Conservation (phyloP, 1,140 invertebrate species). For the Stratiolaelaps scimitus region DNA sequence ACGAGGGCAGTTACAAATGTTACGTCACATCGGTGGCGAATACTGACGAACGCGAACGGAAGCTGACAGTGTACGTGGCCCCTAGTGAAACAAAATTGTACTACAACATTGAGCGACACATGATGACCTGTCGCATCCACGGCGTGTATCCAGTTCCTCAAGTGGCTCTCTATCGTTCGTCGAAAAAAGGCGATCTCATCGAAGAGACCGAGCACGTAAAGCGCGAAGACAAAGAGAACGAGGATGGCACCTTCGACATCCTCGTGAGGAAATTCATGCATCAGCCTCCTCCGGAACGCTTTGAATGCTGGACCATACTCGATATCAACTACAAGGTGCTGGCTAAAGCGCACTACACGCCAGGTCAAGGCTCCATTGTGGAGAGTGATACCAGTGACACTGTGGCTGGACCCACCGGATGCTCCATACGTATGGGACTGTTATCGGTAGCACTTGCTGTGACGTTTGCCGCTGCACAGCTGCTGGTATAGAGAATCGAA, state of each 20-base stretch:
- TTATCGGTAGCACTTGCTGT: too few species aligned
- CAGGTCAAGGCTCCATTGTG: neutral
- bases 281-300: neutral
- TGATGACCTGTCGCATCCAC: conserved; percentile 21
- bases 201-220: conserved; percentile 16
- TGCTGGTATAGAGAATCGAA: too few species aligned
- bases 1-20: conserved; percentile 1
- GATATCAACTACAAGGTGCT: conserved; percentile 7
- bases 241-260: conserved; percentile 5
- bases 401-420: neutral
- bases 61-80: neutral
- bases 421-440: too few species aligned
- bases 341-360: conserved; percentile 12
- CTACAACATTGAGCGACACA: conserved; percentile 21
- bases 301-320: conserved; percentile 24
- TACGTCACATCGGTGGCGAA: conserved; percentile 25
- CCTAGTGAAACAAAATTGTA: conserved; percentile 17
- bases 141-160: neutral
- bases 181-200: conserved; percentile 6
- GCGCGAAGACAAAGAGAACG: conserved; percentile 7
- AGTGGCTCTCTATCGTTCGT: neutral
- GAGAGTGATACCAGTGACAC: neutral
- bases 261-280: neutral
- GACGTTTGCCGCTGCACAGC: too few species aligned
- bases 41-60: neutral